Evolutionary conservation across 2,888 invertebrate species (phyloP), one percentile per base, ranked within the genome.

Genomic region (Eupithecia tripunctaria): DNA sequence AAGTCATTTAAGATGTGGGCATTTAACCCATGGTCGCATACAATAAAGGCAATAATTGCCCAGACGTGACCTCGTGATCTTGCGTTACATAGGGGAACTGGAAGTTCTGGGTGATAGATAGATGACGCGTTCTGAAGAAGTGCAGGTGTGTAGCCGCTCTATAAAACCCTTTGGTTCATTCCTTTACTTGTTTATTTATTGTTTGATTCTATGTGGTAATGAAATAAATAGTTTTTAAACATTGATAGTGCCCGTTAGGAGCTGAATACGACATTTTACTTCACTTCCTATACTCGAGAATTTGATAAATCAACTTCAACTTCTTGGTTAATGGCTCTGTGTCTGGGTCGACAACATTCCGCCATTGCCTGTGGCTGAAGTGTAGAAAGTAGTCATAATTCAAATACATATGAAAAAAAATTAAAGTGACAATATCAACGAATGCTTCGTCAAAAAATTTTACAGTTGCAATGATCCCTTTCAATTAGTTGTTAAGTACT

Each of bases 31-130:
- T 47, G n/a, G n/a, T 47, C n/a, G 47, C 47, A 47, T n/a, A 47
- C 47, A 47, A n/a, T n/a, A n/a, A 21, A 85, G 84, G 86, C 83
- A 89, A 85, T 86, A 91, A 91, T 88, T 85, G 83, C 78, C 81
- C 82, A 43, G 18, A 43, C 18, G 81, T 1, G 89, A 89, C 89
- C 32, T 88, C 21, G 51, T 51, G 51, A 21, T 21, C 21, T 51
- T 21, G 10, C 0, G 51, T 10, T 43, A 43, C 47, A n/a, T 1
- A 21, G 51, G 21, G 51, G 51, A 21, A 51, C 51, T 47, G n/a
- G n/a, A 12, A 51, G 21, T 8, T 43, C 43, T 47, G n/a, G n/a
- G 43, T 47, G 43, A 47, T 7, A 18, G 43, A 47, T 7, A 18
- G 43, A 47, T 47, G 47, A n/a, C 47, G 47, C n/a, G n/a, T 10